Conservation (phyloP, 2,113 vertebrate genomes). For the Manacus vitellinus region DNA sequence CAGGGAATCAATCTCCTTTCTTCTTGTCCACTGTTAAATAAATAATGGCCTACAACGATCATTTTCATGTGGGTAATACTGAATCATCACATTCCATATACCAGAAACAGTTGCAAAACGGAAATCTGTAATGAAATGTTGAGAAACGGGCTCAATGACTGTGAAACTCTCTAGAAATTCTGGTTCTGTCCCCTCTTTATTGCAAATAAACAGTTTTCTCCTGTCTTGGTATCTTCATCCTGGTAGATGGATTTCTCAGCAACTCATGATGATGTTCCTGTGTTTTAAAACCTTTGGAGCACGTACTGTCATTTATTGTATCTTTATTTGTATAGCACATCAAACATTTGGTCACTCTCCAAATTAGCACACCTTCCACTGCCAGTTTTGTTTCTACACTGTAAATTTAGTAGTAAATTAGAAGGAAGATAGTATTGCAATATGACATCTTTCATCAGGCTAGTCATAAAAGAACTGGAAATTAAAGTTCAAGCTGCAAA, state of each 20-base stretch:
- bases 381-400: background rate
- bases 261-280: background rate
- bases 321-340: background rate
- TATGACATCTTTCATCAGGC: background rate
- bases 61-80: background rate
- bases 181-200: background rate
- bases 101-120: constrained; percentile 40
- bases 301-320: background rate
- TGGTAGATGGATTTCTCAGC: background rate
- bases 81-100: constrained; percentile 57
- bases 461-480: background rate
- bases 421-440: background rate
- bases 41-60: background rate
- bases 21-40: constrained; percentile 17
- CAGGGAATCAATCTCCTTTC: constrained; percentile 41
- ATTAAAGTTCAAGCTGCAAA: background rate
- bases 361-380: background rate
- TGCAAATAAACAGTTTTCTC: background rate
- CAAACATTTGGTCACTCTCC: background rate
- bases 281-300: background rate
- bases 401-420: constrained; percentile 18
- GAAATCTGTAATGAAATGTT: background rate
- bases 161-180: background rate
- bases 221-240: rapidly evolving
- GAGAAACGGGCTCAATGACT: background rate